phyloP scores from a whole-genome alignment of 2,113 vertebrate genomes.

The Alces alces region DNA sequence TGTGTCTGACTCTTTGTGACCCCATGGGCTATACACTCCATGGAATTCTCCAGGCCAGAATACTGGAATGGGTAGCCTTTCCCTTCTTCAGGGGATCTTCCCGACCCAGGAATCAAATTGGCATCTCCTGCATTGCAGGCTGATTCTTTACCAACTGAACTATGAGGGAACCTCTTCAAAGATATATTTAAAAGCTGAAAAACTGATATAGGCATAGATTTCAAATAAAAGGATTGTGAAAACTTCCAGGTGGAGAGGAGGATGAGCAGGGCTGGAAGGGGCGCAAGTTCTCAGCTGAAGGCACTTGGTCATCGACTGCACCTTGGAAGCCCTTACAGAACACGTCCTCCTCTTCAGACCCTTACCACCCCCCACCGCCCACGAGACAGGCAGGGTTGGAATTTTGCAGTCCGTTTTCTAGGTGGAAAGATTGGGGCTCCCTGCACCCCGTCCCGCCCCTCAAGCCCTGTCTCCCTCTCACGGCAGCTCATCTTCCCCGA shows the following conservation, averaged over 20 bases:
- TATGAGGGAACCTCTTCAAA: constrained; percentile 57
- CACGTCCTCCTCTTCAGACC: background rate
- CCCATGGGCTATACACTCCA: background rate
- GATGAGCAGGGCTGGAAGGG: background rate
- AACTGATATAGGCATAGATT: constrained; percentile 63
- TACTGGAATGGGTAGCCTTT: background rate
- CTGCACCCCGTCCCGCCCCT: fast-evolving
- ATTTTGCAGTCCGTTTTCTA: background rate
- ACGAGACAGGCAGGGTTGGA: no score
- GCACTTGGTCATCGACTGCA: constrained; percentile 48
- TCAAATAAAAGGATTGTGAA: constrained; percentile 59
- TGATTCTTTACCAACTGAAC: background rate
- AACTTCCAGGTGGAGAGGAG: background rate
- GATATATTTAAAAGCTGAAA: constrained; percentile 65
- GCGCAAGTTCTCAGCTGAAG: constrained; percentile 28
- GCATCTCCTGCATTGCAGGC: background rate
- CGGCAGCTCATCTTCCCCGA: constrained; percentile 94
- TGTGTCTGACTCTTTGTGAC: background rate
- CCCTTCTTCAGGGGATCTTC: background rate
- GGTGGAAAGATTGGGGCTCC: background rate
- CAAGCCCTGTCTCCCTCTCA: background rate
- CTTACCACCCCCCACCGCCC: background rate
- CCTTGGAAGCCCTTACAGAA: constrained; percentile 67
- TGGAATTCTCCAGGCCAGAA: background rate
- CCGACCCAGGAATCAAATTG: background rate